Base-by-base conservation (phyloP, 2,888 invertebrate genomes). In the Caenorhabditis wallacei region DNA sequence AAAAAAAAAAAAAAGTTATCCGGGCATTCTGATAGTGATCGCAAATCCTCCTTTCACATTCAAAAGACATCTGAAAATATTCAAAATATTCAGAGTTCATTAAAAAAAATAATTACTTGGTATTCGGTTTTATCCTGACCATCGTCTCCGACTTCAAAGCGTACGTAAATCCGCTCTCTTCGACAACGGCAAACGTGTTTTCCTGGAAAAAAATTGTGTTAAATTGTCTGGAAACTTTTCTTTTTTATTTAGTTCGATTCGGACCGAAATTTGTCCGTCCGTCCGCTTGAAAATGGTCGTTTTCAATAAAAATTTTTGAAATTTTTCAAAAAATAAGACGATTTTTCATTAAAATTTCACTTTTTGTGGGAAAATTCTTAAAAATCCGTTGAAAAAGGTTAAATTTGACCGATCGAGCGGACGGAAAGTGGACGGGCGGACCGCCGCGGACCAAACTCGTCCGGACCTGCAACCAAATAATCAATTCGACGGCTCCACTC, bases 391-490 rank as follows among this genome's bases (percentile, higher is more conserved):
- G n/a, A n/a, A n/a, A n/a, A n/a, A n/a, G n/a, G n/a, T n/a, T n/a
- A n/a, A n/a, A n/a, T n/a, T n/a, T n/a, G n/a, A n/a, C n/a, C n/a
- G n/a, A n/a, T n/a, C n/a, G n/a, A n/a, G n/a, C n/a, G n/a, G n/a
- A n/a, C n/a, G n/a, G n/a, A n/a, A n/a, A n/a, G n/a, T n/a, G n/a
- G n/a, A n/a, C n/a, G n/a, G n/a, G n/a, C n/a, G n/a, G n/a, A n/a
- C n/a, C n/a, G n/a, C n/a, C n/a, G n/a, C n/a, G n/a, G n/a, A n/a
- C n/a, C n/a, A n/a, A n/a, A n/a, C n/a, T n/a, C n/a, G n/a, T n/a
- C n/a, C n/a, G n/a, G n/a, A 82, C 87, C 84, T 88, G 88, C 8
- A 86, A 66, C 85, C 88, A 86, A 35, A 88, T 74, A 7, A 89
- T 26, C 43, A 88, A 24, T 40, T 89, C 89, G 11, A 84, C 85